Evolutionary conservation across 2,888 invertebrate species (phyloP), one percentile per base, ranked within the genome.

Genomic region (Chrysodeixis includens): DNA sequence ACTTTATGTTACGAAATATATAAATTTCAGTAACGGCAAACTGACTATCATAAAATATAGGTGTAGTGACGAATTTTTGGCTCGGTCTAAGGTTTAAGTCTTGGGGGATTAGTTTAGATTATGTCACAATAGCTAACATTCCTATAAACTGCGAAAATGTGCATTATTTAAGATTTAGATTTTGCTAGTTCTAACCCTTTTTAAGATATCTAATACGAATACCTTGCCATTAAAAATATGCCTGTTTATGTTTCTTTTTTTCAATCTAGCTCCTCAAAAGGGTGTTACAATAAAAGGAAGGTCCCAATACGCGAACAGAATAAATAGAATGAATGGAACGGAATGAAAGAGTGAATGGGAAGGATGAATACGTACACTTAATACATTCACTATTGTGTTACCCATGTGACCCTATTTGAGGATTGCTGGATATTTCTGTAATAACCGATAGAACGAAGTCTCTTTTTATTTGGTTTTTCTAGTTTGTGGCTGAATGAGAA

Each of bases 281-380:
- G 51, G 51, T 49, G 56, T 66, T 56, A 56, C 71, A 70, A 44
- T 26, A 59, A 51, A 51, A 44, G 46, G 52, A 40, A 44, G 40
- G 18, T 18, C 55, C 46, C 44, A 46, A 59, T 58, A 70, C 55
- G 66, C 58, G n/a, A 35, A 8, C 30, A 60, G 20, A 57, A 54
- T 66, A 69, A 52, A 62, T 14, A 30, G n/a, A n/a, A n/a, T n/a
- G n/a, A n/a, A n/a, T n/a, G n/a, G n/a, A n/a, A n/a, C n/a, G n/a
- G 22, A 62, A 61, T 66, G 60, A 73, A 14, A 30, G 26, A 62
- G 59, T 66, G 66, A 73, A 74, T 70, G 49, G 30, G 20, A 56
- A n/a, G 53, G 56, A 71, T 57, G 61, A 59, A 65, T 57, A 71
- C 30, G 54, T 51, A 18, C 22, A 51, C 14, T 12, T 22, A 22